phyloP scores from a whole-genome alignment of 2,888 invertebrate genomes.

The Protonemura montana region DNA sequence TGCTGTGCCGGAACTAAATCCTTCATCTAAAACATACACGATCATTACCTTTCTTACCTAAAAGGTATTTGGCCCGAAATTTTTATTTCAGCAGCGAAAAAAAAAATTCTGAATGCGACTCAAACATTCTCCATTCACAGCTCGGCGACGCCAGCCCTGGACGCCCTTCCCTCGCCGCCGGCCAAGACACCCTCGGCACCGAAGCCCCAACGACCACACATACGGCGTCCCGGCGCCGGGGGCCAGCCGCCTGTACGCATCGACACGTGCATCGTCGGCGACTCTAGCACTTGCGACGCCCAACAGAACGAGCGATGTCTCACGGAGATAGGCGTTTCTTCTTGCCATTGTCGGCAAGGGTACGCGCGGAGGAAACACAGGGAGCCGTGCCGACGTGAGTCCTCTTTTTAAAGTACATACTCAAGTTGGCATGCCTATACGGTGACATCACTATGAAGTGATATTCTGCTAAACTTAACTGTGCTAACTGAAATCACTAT shows the following conservation, averaged over 20 bases:
- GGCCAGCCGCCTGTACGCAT: constrained; percentile 65
- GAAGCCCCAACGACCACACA: not conserved
- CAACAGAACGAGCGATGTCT: constrained; percentile 88
- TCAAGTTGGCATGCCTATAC: too few relatives aligned
- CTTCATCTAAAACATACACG: too few relatives aligned
- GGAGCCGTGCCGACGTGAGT: constrained; percentile 71
- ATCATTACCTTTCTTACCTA: too few relatives aligned
- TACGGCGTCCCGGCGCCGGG: constrained; percentile 39
- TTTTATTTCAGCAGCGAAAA: too few relatives aligned
- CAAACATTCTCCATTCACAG: not conserved
- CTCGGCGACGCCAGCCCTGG: not conserved
- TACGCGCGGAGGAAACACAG: constrained; percentile 70
- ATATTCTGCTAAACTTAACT: too few relatives aligned
- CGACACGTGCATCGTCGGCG: constrained; percentile 93
- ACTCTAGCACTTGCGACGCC: constrained; percentile 88
- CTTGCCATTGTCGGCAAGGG: constrained; percentile 86
- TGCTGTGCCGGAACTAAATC: too few relatives aligned
- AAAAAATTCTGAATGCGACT: too few relatives aligned
- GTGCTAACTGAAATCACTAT: too few relatives aligned
- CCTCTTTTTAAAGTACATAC: too few relatives aligned
- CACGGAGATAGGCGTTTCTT: constrained; percentile 85
- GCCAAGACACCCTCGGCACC: not conserved
- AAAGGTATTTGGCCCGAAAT: too few relatives aligned
- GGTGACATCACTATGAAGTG: too few relatives aligned
- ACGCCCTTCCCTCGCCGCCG: not conserved